phyloP scores from a whole-genome alignment of 1,140 invertebrate species.

The Micrasema longulum region DNA sequence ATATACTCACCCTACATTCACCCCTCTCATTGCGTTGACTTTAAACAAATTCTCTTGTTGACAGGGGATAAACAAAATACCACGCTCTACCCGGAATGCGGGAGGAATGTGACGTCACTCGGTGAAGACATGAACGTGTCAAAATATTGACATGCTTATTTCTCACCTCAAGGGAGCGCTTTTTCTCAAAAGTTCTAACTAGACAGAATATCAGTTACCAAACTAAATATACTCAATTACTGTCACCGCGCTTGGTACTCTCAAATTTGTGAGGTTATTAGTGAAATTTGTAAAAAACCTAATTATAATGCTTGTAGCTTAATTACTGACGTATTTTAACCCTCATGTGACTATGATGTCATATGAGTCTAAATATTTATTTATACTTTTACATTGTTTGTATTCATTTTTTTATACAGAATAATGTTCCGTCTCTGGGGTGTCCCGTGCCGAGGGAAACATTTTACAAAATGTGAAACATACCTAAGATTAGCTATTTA shows the following conservation, averaged over 20 bases:
- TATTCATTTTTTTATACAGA: no score
- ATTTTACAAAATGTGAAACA: no score
- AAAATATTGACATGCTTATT: conserved; percentile 22
- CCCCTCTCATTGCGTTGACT: background rate
- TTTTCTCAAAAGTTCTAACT: conserved; percentile 2
- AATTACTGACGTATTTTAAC: no score
- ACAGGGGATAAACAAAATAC: conserved; percentile 13
- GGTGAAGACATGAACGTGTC: conserved; percentile 11
- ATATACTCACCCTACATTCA: no score
- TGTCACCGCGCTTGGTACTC: background rate
- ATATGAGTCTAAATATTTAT: no score
- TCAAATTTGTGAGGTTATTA: background rate
- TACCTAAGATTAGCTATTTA: no score
- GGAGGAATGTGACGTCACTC: background rate
- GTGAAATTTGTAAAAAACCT: no score
- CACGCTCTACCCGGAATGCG: background rate
- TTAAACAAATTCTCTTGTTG: conserved; percentile 22
- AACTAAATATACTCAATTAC: conserved; percentile 2
- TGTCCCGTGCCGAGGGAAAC: no score
- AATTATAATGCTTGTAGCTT: no score
- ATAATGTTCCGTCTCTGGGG: no score
- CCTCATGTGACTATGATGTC: no score
- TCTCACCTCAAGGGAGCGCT: conserved; percentile 7
- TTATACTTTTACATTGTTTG: no score
- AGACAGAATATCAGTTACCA: conserved; percentile 6